Conservation (phyloP, 2,797 vertebrate species). For the Poecilia wingei region DNA sequence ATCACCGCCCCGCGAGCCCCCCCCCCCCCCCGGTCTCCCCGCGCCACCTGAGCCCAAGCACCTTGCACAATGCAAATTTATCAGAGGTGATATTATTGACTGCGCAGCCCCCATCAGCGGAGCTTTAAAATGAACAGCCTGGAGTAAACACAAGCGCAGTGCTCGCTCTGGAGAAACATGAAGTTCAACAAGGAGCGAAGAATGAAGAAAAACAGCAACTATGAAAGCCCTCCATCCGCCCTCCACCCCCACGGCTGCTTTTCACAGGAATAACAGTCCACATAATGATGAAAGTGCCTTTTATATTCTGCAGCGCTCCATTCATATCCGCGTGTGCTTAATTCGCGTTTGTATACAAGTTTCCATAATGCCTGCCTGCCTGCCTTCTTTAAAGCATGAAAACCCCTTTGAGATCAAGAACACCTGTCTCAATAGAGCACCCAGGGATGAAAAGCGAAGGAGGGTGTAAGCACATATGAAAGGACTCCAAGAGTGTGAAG, state of each 20-base stretch:
- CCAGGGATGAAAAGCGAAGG: constrained; percentile 35
- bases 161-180: constrained; percentile 14
- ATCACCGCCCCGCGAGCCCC: constrained; percentile 40
- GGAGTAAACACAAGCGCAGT: constrained; percentile 30
- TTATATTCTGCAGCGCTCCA: constrained; percentile 16
- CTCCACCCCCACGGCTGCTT: neutral
- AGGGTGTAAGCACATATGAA: constrained; percentile 23
- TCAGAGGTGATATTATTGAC: constrained; percentile 50
- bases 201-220: neutral
- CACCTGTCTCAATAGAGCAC: constrained; percentile 29
- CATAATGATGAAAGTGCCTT: constrained; percentile 35
- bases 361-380: constrained; percentile 32
- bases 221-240: constrained; percentile 17
- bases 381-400: constrained; percentile 7
- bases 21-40: constrained; percentile 14
- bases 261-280: constrained; percentile 22
- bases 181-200: neutral
- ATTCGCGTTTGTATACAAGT: constrained; percentile 27
- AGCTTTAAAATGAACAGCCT: constrained; percentile 37
- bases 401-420: constrained; percentile 37
- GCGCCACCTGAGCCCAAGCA: constrained; percentile 53
- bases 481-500: constrained; percentile 18
- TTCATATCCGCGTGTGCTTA: constrained; percentile 30
- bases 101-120: constrained; percentile 26
- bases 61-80: constrained; percentile 53